phyloP scores from a whole-genome alignment of 2,797 vertebrate genomes.

The Salarias fasciatus region DNA sequence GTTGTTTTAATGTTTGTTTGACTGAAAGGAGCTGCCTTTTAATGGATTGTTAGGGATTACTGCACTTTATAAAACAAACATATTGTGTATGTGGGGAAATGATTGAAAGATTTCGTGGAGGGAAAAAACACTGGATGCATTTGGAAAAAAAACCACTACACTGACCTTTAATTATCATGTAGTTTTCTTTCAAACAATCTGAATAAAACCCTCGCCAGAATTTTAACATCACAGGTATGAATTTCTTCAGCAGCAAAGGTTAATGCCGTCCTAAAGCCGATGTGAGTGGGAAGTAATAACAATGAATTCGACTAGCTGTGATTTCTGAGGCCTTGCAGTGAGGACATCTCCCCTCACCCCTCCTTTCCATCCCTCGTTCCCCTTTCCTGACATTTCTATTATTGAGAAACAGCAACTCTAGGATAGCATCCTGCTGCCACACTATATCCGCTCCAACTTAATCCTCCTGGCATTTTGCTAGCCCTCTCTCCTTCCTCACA shows the following conservation, averaged over 20 bases:
- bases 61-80: conserved; percentile 7
- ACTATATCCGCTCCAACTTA: conserved; percentile 73
- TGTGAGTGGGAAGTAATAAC: conserved; percentile 52
- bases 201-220: conserved; percentile 21
- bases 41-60: conserved; percentile 42
- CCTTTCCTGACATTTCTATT: conserved; percentile 78
- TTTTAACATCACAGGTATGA: conserved; percentile 25
- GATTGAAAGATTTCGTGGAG: neutral
- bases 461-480: conserved; percentile 78
- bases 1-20: conserved; percentile 63
- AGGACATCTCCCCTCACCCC: conserved; percentile 35
- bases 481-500: conserved; percentile 61
- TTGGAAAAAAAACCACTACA: neutral
- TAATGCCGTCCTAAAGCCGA: conserved; percentile 48
- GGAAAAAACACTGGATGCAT: neutral
- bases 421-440: conserved; percentile 58
- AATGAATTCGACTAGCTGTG: conserved; percentile 60
- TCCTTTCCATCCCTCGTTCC: conserved; percentile 42
- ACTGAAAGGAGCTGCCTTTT: conserved; percentile 47
- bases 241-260: conserved; percentile 48
- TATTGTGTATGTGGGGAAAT: neutral
- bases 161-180: conserved; percentile 12
- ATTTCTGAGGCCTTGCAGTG: conserved; percentile 64
- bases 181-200: conserved; percentile 14
- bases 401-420: conserved; percentile 74